These are phyloP conservation scores for Acrobasis repandana DNA, from an alignment of 2,888 invertebrate genomes.

Conservation along the genomic window DNA sequence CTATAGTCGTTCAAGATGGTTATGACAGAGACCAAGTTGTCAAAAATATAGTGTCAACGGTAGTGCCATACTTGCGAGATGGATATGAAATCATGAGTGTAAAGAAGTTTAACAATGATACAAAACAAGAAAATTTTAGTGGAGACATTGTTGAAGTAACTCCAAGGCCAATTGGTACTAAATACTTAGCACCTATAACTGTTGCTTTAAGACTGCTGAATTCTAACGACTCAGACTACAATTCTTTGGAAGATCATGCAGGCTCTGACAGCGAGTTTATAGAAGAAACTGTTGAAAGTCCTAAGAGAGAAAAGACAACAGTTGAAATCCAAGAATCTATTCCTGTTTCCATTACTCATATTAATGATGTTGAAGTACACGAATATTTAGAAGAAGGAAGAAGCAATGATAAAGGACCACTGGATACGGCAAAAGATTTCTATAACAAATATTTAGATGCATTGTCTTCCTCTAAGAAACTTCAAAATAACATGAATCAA, in stretches of 20 bases:
- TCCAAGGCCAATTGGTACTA: conserved; percentile 79
- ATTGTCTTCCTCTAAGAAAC: conserved; percentile 64
- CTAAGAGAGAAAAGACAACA: conserved; percentile 73
- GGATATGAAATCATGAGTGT: conserved; percentile 73
- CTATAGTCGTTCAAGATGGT: conserved; percentile 75
- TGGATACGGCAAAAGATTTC: conserved; percentile 53
- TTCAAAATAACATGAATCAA: conserved; percentile 58
- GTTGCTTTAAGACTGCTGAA: conserved; percentile 82
- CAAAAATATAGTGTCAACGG: conserved; percentile 70
- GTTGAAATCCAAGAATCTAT: conserved; percentile 87
- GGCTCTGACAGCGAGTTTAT: conserved; percentile 68
- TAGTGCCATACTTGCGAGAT: conserved; percentile 68
- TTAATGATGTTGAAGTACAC: conserved; percentile 73
- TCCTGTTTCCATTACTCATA: conserved; percentile 78
- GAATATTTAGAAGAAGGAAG: conserved; percentile 71
- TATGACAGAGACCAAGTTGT: conserved; percentile 61
- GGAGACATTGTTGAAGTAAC: conserved; percentile 72
- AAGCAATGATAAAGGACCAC: conserved; percentile 53
- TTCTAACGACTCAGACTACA: conserved; percentile 66
- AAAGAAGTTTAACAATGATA: conserved; percentile 39
- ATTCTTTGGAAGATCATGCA: conserved; percentile 65
- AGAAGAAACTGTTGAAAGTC: conserved; percentile 60
- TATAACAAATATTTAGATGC: conserved; percentile 64
- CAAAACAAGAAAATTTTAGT: conserved; percentile 36
- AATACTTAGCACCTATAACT: conserved; percentile 83